Evolutionary conservation across 1,140 invertebrate species (phyloP).

Genomic region (Pseudomyrmex cubaensis): DNA sequence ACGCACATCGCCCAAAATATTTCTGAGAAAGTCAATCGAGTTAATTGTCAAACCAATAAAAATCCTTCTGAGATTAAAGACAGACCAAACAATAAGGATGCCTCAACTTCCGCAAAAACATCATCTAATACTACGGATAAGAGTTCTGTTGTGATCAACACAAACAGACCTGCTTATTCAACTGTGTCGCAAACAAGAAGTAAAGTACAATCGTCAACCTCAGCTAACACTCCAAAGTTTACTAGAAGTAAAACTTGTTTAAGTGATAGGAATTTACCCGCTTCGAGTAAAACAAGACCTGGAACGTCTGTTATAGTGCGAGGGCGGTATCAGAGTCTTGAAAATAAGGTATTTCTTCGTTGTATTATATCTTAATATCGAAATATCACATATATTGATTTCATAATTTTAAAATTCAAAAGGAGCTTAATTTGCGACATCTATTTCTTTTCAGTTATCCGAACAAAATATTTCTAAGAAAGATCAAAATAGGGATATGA

Average conservation of each 20-base stretch:
- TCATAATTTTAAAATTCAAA: constrained; percentile 21
- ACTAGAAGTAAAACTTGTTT: constrained; percentile 82
- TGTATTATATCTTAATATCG: constrained; percentile 4
- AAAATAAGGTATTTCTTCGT: constrained; percentile 64
- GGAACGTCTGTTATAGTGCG: constrained; percentile 77
- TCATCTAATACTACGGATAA: constrained; percentile 62
- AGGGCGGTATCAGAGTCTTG: constrained; percentile 70
- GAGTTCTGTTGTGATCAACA: not conserved
- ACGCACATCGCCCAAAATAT: constrained; percentile 46
- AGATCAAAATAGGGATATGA: constrained; percentile 74
- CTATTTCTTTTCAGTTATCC: constrained; percentile 65
- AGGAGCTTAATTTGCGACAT: not conserved
- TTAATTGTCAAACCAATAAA: constrained; percentile 74
- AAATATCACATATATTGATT: not conserved
- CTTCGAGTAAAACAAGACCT: constrained; percentile 73
- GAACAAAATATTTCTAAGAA: constrained; percentile 56
- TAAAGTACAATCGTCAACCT: constrained; percentile 59
- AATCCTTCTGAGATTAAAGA: constrained; percentile 73
- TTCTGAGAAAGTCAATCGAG: constrained; percentile 60
- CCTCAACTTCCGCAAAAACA: constrained; percentile 64
- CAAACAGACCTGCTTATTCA: constrained; percentile 82
- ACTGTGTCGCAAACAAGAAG: constrained; percentile 81
- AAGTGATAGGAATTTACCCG: constrained; percentile 72
- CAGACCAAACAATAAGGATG: constrained; percentile 75
- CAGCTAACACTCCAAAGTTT: constrained; percentile 76